Percentiles rank a stretch among this genome's conserved stretches.
These are phyloP conservation scores for Carlito syrichta DNA, from an alignment of 2,113 vertebrate genomes.

Conservation along the genomic window DNA sequence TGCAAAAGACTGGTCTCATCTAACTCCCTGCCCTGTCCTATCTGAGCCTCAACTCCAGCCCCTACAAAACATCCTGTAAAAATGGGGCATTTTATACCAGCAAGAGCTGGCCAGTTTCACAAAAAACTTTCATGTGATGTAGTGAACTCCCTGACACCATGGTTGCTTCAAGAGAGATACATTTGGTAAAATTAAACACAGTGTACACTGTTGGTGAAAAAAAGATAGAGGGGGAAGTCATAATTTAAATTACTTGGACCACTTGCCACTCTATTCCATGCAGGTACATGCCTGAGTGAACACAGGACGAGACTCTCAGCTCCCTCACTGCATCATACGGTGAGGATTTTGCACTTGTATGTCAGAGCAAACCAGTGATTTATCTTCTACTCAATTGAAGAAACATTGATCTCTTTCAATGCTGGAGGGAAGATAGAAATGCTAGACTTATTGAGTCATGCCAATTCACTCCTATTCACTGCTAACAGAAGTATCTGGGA, in stretches of 20 bases:
- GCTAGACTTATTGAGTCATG: background rate
- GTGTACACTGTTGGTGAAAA: background rate
- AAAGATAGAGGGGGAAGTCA: background rate
- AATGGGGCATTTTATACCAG: background rate
- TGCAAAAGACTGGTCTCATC: background rate
- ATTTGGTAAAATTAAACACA: background rate
- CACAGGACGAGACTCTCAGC: background rate
- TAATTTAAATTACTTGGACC: background rate
- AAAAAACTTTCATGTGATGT: background rate
- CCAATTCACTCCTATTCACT: background rate
- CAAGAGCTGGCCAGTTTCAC: background rate
- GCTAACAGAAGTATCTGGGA: background rate
- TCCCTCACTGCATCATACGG: background rate
- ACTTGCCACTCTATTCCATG: background rate
- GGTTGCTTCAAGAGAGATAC: background rate
- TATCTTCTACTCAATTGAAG: background rate
- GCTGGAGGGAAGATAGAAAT: background rate
- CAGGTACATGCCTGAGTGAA: background rate
- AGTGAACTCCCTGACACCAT: background rate
- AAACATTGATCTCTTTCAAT: background rate
- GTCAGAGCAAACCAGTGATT: background rate
- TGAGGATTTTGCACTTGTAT: background rate
- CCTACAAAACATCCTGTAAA: background rate
- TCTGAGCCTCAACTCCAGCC: background rate
- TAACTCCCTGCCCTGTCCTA: background rate